Evolutionary conservation across 2,888 invertebrate species (phyloP), one percentile per base, ranked within the genome.

Genomic region (Rotaria socialis): DNA sequence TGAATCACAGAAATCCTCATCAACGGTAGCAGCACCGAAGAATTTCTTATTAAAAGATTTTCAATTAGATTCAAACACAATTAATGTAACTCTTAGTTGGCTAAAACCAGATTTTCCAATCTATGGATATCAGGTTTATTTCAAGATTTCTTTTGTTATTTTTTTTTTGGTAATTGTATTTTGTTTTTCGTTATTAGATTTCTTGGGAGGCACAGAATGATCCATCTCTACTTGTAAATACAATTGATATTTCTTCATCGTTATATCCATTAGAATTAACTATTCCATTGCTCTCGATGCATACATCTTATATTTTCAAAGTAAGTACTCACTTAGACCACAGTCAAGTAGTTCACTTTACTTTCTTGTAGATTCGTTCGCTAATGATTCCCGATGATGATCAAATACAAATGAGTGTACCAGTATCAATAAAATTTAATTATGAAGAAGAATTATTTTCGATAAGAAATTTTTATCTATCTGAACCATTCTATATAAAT

Each of bases 401-500:
- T 67, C 19, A 16, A 19, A 35, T 67, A 35, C 35, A 67, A 27
- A 67, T 19, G 19, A 67, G 67, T 67, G 14, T 5, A 67, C 67
- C 67, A 35, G 2, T 67, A 19, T 67, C 35, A 67, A 19, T 67
- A 6, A 67, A 67, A 14, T 67, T 19, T 19, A 67, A 67, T 35
- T 67, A 67, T 67, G 67, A 67, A 35, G 67, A 67, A 14, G 67
- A 67, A 67, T 35, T 67, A 67, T 67, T 67, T 67, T 35, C 67
- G 6, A 80, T 80, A 19, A 67, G 84, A 24, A 87, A 87, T 80
- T 85, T 89, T 35, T 80, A 86, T 7, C 88, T 88, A n/a, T 84
- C 86, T 41, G 52, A 87, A 58, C 88, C 89, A 35, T 89, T 87
- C 88, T 89, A 88, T 87, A 87, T 89, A 47, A 89, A 89, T 85